Evolutionary conservation across 2,888 invertebrate genomes (phyloP).

Genomic region (Lagria hirta): DNA sequence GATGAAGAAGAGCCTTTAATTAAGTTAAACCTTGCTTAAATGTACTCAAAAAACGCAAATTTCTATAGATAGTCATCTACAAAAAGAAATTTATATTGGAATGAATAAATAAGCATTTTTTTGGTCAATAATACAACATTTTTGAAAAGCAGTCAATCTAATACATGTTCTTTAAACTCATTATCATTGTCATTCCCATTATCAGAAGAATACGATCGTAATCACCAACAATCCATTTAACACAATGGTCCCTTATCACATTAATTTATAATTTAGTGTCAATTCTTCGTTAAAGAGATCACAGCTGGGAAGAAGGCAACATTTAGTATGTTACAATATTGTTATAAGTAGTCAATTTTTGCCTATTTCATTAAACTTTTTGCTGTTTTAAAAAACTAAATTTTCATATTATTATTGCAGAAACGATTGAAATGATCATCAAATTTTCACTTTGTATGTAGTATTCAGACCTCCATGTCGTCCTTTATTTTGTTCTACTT

Average conservation of each 20-base stretch:
- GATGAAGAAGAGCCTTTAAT: conserved; percentile 46
- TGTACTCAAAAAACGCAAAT: conserved; percentile 38
- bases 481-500: no score
- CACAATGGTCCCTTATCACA: conserved; percentile 49
- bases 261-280: conserved; percentile 38
- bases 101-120: conserved; percentile 2
- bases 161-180: conserved; percentile 10
- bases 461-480: no score
- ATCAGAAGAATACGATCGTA: conserved; percentile 27
- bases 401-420: no score
- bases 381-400: no score
- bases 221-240: conserved; percentile 29
- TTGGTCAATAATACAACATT: conserved; percentile 6
- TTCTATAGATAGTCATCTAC: conserved; percentile 1
- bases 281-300: conserved; percentile 47
- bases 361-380: no score
- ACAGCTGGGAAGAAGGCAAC: conserved; percentile 54
- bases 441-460: no score
- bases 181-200: conserved; percentile 11
- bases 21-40: conserved; percentile 34
- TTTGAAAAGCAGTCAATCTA: conserved; percentile 18
- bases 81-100: conserved; percentile 16
- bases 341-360: no score
- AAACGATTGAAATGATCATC: no score
- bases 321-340: conserved; percentile 38